These are phyloP conservation scores for Mungos mungo DNA, from an alignment of 2,113 vertebrate species.

Conservation along the genomic window DNA sequence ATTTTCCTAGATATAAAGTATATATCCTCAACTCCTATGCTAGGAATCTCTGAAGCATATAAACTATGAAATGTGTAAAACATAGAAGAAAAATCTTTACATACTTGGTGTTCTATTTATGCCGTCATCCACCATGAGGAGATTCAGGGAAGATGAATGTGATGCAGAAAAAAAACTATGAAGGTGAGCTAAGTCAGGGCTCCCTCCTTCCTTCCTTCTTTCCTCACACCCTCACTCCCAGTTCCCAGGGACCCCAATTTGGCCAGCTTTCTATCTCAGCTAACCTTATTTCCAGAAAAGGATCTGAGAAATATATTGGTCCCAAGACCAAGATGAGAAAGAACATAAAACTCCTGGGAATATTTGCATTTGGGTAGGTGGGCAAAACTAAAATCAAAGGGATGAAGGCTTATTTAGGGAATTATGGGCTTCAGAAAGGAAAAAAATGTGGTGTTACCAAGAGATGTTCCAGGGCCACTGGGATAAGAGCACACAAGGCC, in stretches of 20 bases:
- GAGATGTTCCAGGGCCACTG: neutral
- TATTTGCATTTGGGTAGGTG: neutral
- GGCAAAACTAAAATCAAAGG: slow-evolving; percentile 37
- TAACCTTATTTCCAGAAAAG: neutral
- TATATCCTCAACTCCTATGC: neutral
- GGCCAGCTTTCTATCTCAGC: neutral
- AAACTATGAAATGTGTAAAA: neutral
- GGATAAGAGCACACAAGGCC: neutral
- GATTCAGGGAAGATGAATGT: neutral
- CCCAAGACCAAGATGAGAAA: neutral
- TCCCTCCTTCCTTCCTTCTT: neutral
- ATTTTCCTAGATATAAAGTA: neutral
- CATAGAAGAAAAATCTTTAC: neutral
- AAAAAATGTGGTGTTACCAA: neutral
- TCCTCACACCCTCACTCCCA: neutral
- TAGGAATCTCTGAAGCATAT: neutral
- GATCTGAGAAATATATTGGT: neutral
- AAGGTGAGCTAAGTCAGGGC: neutral
- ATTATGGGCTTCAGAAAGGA: neutral
- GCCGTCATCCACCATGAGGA: neutral
- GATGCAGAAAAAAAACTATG: neutral
- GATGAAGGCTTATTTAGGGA: neutral
- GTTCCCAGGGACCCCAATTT: neutral
- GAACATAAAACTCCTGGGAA: neutral
- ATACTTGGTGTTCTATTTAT: neutral